phyloP scores from a whole-genome alignment of 2,797 vertebrate genomes.

The Euthynnus affinis region DNA sequence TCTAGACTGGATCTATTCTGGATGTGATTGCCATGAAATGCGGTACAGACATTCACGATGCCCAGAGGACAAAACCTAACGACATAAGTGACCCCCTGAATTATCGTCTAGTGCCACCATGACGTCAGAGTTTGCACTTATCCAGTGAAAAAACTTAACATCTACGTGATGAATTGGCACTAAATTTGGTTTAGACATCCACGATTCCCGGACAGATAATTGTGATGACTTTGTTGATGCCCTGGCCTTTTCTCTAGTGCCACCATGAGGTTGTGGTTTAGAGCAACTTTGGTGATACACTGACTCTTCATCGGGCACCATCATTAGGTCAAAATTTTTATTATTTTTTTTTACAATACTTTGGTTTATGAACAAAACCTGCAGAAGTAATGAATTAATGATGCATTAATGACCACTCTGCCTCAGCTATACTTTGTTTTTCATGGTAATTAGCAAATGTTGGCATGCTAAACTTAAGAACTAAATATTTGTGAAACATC shows the following conservation, averaged over 20 bases:
- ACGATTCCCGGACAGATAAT: too few relatives aligned
- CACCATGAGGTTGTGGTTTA: too few relatives aligned
- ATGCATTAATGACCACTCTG: background rate
- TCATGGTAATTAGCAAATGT: constrained; percentile 2
- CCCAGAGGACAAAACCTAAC: background rate
- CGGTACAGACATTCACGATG: constrained; percentile 1
- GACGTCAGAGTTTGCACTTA: background rate
- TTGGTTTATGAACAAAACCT: background rate
- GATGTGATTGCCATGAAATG: background rate
- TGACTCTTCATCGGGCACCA: too few relatives aligned
- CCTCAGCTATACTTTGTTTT: background rate
- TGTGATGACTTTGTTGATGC: too few relatives aligned
- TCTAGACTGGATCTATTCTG: background rate
- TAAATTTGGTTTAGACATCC: too few relatives aligned
- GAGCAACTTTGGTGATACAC: background rate
- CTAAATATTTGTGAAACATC: background rate
- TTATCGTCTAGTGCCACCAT: background rate
- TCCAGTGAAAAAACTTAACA: too few relatives aligned
- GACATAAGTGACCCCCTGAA: background rate
- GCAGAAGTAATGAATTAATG: background rate
- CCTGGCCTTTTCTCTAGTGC: too few relatives aligned
- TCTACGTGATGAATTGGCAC: too few relatives aligned
- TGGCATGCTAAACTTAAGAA: background rate
- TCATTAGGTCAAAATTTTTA: too few relatives aligned
- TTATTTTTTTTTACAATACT: background rate